Percentiles rank a stretch among this genome's conserved stretches.
Conservation (phyloP, 2,888 invertebrate species). For the Ochropleura plecta region DNA sequence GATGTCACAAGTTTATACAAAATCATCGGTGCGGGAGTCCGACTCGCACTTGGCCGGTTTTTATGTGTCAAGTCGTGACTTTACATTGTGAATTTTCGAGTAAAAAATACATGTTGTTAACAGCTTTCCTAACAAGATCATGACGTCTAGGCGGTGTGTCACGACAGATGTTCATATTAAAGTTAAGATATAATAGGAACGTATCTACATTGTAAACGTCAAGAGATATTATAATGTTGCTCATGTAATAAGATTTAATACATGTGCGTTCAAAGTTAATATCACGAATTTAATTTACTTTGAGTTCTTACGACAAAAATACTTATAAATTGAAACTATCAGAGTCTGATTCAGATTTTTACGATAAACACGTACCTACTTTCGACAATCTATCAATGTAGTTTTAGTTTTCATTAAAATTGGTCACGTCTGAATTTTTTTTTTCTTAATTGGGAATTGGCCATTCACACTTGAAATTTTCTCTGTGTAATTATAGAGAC, state of each 20-base stretch:
- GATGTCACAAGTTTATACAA: too few species aligned
- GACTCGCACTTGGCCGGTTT: too few species aligned
- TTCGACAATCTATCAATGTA: background rate
- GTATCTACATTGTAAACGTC: background rate
- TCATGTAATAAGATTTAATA: background rate
- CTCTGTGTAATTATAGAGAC: background rate
- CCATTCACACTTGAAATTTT: background rate
- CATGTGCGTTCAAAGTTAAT: background rate
- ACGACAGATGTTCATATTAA: constrained; percentile 15
- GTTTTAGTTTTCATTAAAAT: background rate
- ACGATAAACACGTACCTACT: background rate
- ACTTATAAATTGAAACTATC: background rate
- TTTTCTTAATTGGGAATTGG: too few species aligned
- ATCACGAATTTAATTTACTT: background rate
- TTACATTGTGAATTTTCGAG: background rate
- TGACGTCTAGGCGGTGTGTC: background rate
- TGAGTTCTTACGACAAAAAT: background rate
- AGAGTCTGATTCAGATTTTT: background rate
- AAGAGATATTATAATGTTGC: background rate
- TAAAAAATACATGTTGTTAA: background rate
- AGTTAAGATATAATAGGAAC: background rate
- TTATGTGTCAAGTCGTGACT: background rate
- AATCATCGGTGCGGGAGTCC: too few species aligned
- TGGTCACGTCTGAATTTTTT: background rate
- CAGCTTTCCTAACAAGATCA: constrained; percentile 17